Conservation (phyloP, 2,888 invertebrate genomes). For the Apamea crenata region DNA sequence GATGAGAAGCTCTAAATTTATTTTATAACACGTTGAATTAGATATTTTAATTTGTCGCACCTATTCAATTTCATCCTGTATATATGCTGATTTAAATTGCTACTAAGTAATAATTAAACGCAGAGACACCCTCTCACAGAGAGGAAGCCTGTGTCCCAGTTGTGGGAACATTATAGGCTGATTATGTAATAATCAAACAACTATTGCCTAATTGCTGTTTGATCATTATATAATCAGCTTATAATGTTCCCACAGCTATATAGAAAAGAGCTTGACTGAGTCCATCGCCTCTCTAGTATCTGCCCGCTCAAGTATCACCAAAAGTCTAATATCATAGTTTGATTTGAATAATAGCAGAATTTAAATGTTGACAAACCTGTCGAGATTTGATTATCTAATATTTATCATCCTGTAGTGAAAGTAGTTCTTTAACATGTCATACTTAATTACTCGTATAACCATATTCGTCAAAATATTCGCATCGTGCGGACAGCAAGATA, state of each 20-base stretch:
- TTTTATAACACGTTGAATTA: no score
- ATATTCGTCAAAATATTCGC: not conserved
- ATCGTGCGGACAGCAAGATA: not conserved
- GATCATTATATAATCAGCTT: no score
- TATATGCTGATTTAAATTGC: not conserved
- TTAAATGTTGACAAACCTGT: conserved; percentile 30
- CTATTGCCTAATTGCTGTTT: no score
- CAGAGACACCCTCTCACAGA: no score
- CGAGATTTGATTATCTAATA: conserved; percentile 13
- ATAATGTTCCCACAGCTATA: no score
- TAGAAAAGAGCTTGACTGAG: not conserved
- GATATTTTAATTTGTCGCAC: no score
- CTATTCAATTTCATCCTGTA: no score
- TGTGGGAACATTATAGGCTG: no score
- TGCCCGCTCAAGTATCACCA: no score
- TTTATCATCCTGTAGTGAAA: conserved; percentile 38
- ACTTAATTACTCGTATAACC: not conserved
- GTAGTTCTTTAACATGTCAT: conserved; percentile 22
- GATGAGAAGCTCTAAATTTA: no score
- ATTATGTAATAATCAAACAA: no score
- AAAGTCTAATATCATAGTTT: not conserved
- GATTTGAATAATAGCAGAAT: not conserved
- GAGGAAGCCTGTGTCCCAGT: no score
- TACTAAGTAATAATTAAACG: not conserved
- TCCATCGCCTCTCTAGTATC: not conserved